Conservation (phyloP, 2,797 vertebrate genomes). For the Sebastes nivosus region DNA sequence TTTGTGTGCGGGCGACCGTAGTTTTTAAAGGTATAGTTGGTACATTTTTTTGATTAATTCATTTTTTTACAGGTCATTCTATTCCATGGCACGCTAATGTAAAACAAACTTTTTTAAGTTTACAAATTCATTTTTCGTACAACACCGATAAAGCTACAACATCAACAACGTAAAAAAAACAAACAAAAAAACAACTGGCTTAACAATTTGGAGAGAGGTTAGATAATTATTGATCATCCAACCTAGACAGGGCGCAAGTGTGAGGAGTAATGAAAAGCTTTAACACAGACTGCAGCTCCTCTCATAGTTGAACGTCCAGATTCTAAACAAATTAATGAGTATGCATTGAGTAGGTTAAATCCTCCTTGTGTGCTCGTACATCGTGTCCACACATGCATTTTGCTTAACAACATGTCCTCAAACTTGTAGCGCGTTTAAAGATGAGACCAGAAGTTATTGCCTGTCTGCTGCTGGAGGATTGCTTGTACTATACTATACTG, state of each 20-base stretch:
- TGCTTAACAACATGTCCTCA: slow-evolving; percentile 27
- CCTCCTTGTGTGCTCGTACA: slow-evolving; percentile 25
- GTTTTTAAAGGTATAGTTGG: slow-evolving; percentile 73
- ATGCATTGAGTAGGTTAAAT: slow-evolving; percentile 35
- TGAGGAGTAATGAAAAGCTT: slow-evolving; percentile 26
- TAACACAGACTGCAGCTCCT: slow-evolving; percentile 38
- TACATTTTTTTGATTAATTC: slow-evolving; percentile 69
- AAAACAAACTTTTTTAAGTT: slow-evolving; percentile 38
- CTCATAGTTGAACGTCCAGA: slow-evolving; percentile 28
- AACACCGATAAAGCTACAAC: slow-evolving; percentile 74
- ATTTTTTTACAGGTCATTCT: slow-evolving; percentile 58
- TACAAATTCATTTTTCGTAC: slow-evolving; percentile 66
- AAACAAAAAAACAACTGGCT: slow-evolving; percentile 29
- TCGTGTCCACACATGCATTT: slow-evolving; percentile 36
- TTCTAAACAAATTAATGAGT: slow-evolving; percentile 29
- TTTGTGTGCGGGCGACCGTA: slow-evolving; percentile 74
- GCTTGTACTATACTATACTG: slow-evolving; percentile 43
- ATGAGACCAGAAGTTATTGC: slow-evolving; percentile 71
- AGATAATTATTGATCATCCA: slow-evolving; percentile 38
- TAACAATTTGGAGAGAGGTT: slow-evolving; percentile 56
- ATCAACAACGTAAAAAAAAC: slow-evolving; percentile 52
- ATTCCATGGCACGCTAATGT: slow-evolving; percentile 68
- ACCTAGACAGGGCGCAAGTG: slow-evolving; percentile 38
- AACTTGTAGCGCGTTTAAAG: slow-evolving; percentile 52
- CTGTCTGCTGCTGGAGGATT: slow-evolving; percentile 56